Base-by-base conservation (phyloP, 2,113 vertebrate species). In the Delphinus delphis region DNA sequence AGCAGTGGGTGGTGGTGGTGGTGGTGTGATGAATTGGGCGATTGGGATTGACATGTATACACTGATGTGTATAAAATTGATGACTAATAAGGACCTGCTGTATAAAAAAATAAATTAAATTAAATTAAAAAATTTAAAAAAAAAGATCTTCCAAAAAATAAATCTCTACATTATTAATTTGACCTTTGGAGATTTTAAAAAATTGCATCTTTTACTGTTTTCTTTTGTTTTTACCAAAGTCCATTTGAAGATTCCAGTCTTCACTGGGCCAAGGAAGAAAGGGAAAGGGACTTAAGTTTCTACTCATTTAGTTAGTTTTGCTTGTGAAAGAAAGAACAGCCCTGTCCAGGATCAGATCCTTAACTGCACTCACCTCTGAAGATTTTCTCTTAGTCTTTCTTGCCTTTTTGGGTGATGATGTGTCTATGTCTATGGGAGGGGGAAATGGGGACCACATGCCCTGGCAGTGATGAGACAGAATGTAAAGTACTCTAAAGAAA, bases 231-330 rank as follows among this genome's bases (percentile, higher is more conserved):
- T 63, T 23, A 91, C 15, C 58, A 7, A 62, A 91, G 74, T 53
- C 60, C 17, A 20, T 53, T 82, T 68, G 74, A 97, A 77, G 68
- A 87, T 62, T 76, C 4, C 41, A 55, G 58, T 62, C 73, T 90
- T 87, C 10, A 11, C 18, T 53, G 17, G 17, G 20, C 23, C 31
- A 76, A 82, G 7, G 60, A 87, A 70, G n/a, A 68, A 44, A 41
- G n/a, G 26, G 55, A 67, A 55, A 82, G 31, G 23, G 41, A 76
- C 68, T 82, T 70, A 33, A 70, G 44, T 63, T 87, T 44, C n/a
- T 86, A 18, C 89, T 73, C 31, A 26, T 25, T 73, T 84, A n/a
- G 28, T 6, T 33, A 25, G 26, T 28, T 41, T 73, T 80, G 20
- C 28, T 95, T 28, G 41, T 38, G 26, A 62, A 86, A 94, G 74